Evolutionary conservation across 1,140 invertebrate genomes (phyloP).

Genomic region (Hirudo medicinalis): DNA sequence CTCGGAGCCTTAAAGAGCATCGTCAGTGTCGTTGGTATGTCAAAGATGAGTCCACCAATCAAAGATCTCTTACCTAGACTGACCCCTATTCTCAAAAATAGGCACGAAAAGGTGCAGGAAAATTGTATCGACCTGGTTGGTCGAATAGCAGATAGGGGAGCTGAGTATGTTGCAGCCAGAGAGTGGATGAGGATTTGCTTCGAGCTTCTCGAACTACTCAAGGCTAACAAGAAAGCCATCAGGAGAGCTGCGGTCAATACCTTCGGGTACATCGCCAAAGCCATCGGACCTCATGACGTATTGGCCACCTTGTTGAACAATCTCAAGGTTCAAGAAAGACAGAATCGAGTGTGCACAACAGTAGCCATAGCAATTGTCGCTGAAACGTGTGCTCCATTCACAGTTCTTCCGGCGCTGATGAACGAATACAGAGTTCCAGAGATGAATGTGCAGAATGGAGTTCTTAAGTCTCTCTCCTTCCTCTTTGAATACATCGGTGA

Average conservation of each 20-base stretch:
- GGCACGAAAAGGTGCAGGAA: slow-evolving; percentile 79
- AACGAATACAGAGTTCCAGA: slow-evolving; percentile 98
- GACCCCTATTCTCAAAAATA: slow-evolving; percentile 86
- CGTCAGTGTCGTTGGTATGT: slow-evolving; percentile 99
- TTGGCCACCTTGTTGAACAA: slow-evolving; percentile 94
- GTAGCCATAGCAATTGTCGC: slow-evolving; percentile 99
- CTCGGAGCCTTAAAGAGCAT: slow-evolving; percentile 94
- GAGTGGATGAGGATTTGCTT: slow-evolving; percentile 99
- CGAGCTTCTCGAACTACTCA: slow-evolving; percentile 86
- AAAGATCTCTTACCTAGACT: slow-evolving; percentile 92
- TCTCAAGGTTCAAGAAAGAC: slow-evolving; percentile 95
- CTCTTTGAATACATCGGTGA: slow-evolving; percentile 99
- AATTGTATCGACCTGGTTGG: slow-evolving; percentile 99
- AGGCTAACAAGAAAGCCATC: slow-evolving; percentile 98
- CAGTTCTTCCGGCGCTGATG: slow-evolving; percentile 88
- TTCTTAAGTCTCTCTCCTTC: slow-evolving; percentile 93
- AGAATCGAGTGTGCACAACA: slow-evolving; percentile 97
- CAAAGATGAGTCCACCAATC: slow-evolving; percentile 99
- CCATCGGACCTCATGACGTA: slow-evolving; percentile 98
- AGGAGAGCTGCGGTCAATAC: slow-evolving; percentile 96
- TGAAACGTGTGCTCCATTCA: slow-evolving; percentile 98
- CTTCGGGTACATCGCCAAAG: slow-evolving; percentile 99
- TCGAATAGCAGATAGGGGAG: slow-evolving; percentile 94
- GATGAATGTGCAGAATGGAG: slow-evolving; percentile 97
- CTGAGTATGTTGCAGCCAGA: slow-evolving; percentile 92